Evolutionary conservation across 1,140 invertebrate species (phyloP).

Genomic region (Diorhabda elongata): DNA sequence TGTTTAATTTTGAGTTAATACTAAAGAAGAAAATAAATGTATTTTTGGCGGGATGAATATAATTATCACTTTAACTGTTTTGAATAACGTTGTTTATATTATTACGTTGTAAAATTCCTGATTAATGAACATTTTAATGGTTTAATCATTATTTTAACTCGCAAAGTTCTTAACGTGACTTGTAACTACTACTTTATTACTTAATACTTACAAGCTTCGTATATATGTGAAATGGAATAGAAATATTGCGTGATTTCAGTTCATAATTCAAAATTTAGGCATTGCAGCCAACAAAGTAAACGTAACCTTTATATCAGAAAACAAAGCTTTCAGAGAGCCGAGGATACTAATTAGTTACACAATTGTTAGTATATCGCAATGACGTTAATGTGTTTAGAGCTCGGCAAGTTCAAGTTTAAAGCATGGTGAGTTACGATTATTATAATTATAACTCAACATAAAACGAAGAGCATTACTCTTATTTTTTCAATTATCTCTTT

Average conservation of each 20-base stretch:
- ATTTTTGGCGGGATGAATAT: too few relatives aligned
- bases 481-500: too few relatives aligned
- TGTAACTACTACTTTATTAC: not conserved
- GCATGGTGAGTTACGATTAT: not conserved
- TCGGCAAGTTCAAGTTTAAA: slow-evolving; percentile 2
- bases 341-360: not conserved
- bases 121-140: not conserved
- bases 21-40: too few relatives aligned
- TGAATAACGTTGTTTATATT: too few relatives aligned
- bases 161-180: not conserved
- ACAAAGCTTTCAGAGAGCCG: not conserved
- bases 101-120: too few relatives aligned
- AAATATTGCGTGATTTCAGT: not conserved
- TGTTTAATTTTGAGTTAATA: too few relatives aligned
- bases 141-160: not conserved
- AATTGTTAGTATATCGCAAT: not conserved
- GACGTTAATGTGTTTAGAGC: not conserved
- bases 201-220: not conserved
- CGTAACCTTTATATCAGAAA: not conserved
- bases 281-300: slow-evolving; percentile 2
- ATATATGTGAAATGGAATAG: not conserved
- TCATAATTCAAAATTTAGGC: not conserved
- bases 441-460: too few relatives aligned
- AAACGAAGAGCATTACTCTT: too few relatives aligned
- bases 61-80: too few relatives aligned